Base-by-base conservation (phyloP, 1,140 invertebrate genomes). In the Asobara japonica region DNA sequence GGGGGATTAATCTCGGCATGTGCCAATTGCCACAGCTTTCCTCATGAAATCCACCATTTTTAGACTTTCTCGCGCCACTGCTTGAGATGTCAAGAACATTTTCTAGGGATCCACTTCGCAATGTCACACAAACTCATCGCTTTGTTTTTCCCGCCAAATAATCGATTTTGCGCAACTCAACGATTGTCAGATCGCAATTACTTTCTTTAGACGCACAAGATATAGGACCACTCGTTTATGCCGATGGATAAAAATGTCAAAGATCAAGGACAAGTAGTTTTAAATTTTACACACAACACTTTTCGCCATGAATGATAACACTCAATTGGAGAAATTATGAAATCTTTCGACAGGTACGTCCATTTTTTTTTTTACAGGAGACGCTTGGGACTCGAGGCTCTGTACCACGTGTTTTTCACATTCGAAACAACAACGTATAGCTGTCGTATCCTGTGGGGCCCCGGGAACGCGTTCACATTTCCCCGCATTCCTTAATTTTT, bases 341-440 rank as follows among this genome's bases (percentile, higher is more conserved):
- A n/a, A n/a, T n/a, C n/a, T n/a, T n/a, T n/a, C n/a, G n/a, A n/a
- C n/a, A n/a, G n/a, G n/a, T n/a, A n/a, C n/a, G n/a, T n/a, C n/a
- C n/a, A n/a, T n/a, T n/a, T n/a, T n/a, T n/a, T n/a, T n/a, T n/a
- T n/a, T n/a, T n/a, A n/a, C 41, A 20, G 29, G 16, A 27, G 38
- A 67, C 41, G 8, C 36, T 38, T 10, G 36, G 36, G n/a, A n/a
- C n/a, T n/a, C n/a, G n/a, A n/a, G n/a, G 45, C 22, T 18, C 27
- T 27, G 29, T 27, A 13, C 48, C 66, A 68, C 66, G 66, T 68
- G 66, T 68, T 27, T 68, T 51, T 29, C 18, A 68, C 66, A 27
- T 31, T 51, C 16, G 45, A 51, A 51, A 51, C n/a, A 30, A 45
- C 45, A 31, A 30, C 45, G 25, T 20, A 11, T 16, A n/a, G 20